These are phyloP conservation scores for Microcebus murinus DNA, from an alignment of 2,113 vertebrate genomes.

Conservation along the genomic window DNA sequence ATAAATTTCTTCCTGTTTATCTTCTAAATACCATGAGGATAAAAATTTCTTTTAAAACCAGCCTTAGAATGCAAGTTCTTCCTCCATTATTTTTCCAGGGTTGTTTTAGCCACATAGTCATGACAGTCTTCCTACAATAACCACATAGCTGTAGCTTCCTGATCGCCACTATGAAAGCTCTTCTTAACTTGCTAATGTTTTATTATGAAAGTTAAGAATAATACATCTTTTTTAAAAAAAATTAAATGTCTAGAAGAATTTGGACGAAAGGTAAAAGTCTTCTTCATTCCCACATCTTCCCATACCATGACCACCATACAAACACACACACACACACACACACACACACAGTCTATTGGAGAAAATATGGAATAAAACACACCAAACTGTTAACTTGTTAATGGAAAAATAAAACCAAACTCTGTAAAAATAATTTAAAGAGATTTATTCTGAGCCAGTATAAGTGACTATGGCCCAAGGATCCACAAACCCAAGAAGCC, in stretches of 20 bases:
- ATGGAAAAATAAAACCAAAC: no score
- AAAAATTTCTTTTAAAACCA: conserved; percentile 1
- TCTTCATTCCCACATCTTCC: not conserved
- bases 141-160: not conserved
- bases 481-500: no score
- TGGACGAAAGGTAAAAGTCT: conserved; percentile 5
- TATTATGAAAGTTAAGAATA: not conserved
- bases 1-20: conserved; percentile 48
- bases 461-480: no score
- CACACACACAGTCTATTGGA: not conserved
- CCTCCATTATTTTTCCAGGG: not conserved
- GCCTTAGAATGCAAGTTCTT: not conserved
- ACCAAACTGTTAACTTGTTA: not conserved
- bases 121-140: not conserved
- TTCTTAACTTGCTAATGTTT: not conserved
- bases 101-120: not conserved
- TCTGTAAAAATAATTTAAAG: no score
- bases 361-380: not conserved
- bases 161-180: not conserved
- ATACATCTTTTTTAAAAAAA: not conserved
- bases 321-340: not conserved
- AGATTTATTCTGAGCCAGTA: no score
- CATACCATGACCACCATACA: no score
- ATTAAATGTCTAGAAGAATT: not conserved
- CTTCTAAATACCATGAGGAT: not conserved